A percentile compares a stretch with the other conserved stretches of the same genome.
These are phyloP conservation scores for Trichechus manatus DNA, from an alignment of 2,113 vertebrate species.

Conservation along the genomic window DNA sequence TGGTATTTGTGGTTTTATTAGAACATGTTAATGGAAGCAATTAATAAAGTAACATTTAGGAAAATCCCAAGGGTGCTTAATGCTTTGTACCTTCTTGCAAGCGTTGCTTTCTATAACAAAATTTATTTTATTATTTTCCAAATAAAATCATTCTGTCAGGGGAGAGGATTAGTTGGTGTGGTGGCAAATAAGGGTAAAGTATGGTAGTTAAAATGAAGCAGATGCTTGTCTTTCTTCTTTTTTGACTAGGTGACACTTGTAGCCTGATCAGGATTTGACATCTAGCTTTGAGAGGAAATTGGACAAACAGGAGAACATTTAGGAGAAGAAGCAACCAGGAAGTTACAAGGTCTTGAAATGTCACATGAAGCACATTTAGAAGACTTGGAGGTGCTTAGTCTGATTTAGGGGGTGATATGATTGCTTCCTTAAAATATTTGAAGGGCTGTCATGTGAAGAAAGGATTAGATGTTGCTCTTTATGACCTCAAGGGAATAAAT, in stretches of 20 bases:
- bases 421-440: neutral
- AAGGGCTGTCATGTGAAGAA: neutral
- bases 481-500: neutral
- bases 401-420: neutral
- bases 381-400: neutral
- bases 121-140: neutral
- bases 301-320: neutral
- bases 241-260: neutral
- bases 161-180: neutral
- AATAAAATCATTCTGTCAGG: neutral
- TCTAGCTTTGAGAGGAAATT: conserved; percentile 7
- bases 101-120: conserved; percentile 24
- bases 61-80: neutral
- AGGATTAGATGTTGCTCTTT: neutral
- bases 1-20: conserved; percentile 25
- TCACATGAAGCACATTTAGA: neutral
- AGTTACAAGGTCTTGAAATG: neutral
- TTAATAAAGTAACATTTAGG: conserved; percentile 30
- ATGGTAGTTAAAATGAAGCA: neutral
- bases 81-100: conserved; percentile 14
- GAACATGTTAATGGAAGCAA: neutral
- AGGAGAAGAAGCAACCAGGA: neutral
- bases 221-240: neutral
- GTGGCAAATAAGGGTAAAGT: neutral
- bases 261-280: neutral